Evolutionary conservation across 2,797 vertebrate genomes (phyloP), one percentile per base, ranked within the genome.

Genomic region (Podarcis siculus): DNA sequence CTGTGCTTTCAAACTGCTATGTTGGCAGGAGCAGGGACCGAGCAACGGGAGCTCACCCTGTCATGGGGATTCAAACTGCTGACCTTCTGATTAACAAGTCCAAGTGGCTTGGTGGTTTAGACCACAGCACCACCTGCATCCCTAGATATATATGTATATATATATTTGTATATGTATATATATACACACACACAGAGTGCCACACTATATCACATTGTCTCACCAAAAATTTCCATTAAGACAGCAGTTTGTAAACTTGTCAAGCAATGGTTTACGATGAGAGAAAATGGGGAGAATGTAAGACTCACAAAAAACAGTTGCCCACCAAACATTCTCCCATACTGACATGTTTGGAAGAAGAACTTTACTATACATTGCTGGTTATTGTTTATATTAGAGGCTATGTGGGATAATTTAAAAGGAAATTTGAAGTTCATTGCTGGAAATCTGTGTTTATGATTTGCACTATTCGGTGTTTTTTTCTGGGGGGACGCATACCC

Each of bases 321-420:
- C 13, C 55, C 30, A 58, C 8, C 27, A 71, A 82, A 79, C 3
- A 71, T 8, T 67, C 10, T 86, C 25, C 10, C n/a, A 21, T 72
- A 45, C 25, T 87, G 32, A 79, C 21, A 6, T 79, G 66, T 75
- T 37, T n/a, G 13, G 32, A 75, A 42, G 27, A 73, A 87, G 83
- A 79, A 76, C 10, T 25, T 64, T 78, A 69, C 23, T 61, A 45
- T 61, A 79, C 23, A 75, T 67, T 81, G 6, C 21, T 67, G 17
- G 2, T 49, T 87, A 85, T 32, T 69, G 19, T 35, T 84, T 76
- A 27, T 35, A 84, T 87, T 81, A 79, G 12, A 83, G 49, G 8
- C 32, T 49, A 66, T 80, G 64, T 75, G 37, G 42, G n/a, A 55
- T 80, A 64, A 80, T 42, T 84, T 86, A 39, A 75, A 86, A 67